These are phyloP conservation scores for Acanthurus lineatus DNA, from an alignment of 2,797 vertebrate genomes.

Conservation along the genomic window DNA sequence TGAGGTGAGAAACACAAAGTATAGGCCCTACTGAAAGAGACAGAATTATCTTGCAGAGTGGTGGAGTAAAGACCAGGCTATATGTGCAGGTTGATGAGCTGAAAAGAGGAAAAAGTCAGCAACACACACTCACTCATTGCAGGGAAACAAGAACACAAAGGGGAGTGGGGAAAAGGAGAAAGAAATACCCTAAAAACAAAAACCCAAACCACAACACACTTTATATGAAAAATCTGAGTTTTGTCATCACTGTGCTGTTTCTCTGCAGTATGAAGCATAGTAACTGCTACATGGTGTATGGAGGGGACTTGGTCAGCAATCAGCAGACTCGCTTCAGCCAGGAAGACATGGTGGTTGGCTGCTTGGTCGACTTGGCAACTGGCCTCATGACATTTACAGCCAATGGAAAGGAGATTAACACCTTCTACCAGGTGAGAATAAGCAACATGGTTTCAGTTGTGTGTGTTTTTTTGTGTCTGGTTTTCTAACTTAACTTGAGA, in stretches of 20 bases:
- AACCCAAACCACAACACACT: background rate
- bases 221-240: background rate
- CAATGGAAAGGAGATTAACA: constrained; percentile 95
- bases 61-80: no score
- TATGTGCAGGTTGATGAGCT: no score
- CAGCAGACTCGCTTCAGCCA: constrained; percentile 94
- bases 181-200: no score
- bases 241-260: background rate
- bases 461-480: background rate
- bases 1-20: no score
- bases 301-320: constrained; percentile 90
- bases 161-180: no score
- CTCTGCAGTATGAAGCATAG: constrained; percentile 91
- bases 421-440: constrained; percentile 92
- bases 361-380: constrained; percentile 93
- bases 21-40: no score
- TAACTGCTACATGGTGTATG: constrained; percentile 98
- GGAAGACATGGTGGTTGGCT: constrained; percentile 93
- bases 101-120: no score
- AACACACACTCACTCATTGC: no score
- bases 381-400: constrained; percentile 96
- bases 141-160: no score
- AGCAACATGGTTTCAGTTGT: background rate
- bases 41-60: no score
- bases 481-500: background rate